Evolutionary conservation across 2,888 invertebrate species (phyloP).

Genomic region (Tenthredo notha): DNA sequence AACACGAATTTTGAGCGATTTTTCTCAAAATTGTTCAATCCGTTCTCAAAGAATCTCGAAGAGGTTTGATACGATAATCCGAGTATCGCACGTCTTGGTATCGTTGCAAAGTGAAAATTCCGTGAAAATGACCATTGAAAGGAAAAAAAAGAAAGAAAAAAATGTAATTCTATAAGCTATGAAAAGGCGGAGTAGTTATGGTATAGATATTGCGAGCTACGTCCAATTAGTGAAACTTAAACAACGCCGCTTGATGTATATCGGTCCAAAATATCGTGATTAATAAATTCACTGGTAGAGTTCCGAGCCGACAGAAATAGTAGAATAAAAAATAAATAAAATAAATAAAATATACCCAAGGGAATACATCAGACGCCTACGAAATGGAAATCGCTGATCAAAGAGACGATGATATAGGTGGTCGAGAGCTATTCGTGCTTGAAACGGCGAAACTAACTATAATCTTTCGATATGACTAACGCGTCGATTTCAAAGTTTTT

Average conservation of each 20-base stretch:
- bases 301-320: conserved; percentile 37
- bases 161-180: not conserved
- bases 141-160: no score
- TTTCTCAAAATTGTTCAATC: not conserved
- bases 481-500: conserved; percentile 29
- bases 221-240: conserved; percentile 51
- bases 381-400: conserved; percentile 52
- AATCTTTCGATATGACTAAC: conserved; percentile 36
- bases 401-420: conserved; percentile 44
- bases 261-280: conserved; percentile 45
- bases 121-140: conserved; percentile 52
- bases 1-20: not conserved
- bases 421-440: conserved; percentile 25
- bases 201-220: not conserved
- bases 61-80: not conserved
- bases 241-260: conserved; percentile 49
- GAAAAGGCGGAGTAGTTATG: conserved; percentile 4
- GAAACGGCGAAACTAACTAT: conserved; percentile 36
- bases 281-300: conserved; percentile 45
- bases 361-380: conserved; percentile 48
- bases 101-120: conserved; percentile 61
- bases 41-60: not conserved
- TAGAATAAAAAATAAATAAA: not conserved
- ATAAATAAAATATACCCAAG: not conserved
- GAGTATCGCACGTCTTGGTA: not conserved